Conservation (phyloP, 2,797 vertebrate species). For the Eulemur rubriventer region DNA sequence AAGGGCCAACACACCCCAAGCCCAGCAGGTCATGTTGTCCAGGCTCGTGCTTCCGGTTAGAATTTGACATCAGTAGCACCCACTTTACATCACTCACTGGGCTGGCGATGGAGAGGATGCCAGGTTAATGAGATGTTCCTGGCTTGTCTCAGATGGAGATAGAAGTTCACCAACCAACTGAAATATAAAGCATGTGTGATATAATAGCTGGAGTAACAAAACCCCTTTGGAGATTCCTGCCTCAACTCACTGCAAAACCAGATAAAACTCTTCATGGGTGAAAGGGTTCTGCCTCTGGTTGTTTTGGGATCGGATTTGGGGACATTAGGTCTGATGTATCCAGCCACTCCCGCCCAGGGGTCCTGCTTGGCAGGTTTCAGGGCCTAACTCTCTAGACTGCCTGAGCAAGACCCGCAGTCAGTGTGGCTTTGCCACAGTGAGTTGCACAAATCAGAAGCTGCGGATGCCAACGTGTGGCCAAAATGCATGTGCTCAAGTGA, state of each 20-base stretch:
- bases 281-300: not conserved
- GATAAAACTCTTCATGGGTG: not conserved
- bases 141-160: not conserved
- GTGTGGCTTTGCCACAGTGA: not conserved
- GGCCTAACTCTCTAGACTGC: not conserved
- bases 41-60: not conserved
- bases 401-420: rapidly evolving
- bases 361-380: not conserved
- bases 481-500: not conserved
- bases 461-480: rapidly evolving
- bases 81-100: too few species aligned
- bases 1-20: not conserved
- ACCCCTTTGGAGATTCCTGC: not conserved
- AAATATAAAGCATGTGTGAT: not conserved
- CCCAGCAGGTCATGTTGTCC: not conserved
- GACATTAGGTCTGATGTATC: not conserved
- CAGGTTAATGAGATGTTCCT: not conserved
- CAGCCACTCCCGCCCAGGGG: not conserved
- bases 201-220: not conserved
- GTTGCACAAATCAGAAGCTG: not conserved
- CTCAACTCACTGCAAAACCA: not conserved
- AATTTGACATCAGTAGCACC: not conserved
- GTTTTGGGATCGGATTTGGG: not conserved
- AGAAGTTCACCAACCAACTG: not conserved
- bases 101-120: not conserved